Evolutionary conservation across 2,888 invertebrate genomes (phyloP), one percentile per base, ranked within the genome.

Genomic region (Augochlorella aurata): DNA sequence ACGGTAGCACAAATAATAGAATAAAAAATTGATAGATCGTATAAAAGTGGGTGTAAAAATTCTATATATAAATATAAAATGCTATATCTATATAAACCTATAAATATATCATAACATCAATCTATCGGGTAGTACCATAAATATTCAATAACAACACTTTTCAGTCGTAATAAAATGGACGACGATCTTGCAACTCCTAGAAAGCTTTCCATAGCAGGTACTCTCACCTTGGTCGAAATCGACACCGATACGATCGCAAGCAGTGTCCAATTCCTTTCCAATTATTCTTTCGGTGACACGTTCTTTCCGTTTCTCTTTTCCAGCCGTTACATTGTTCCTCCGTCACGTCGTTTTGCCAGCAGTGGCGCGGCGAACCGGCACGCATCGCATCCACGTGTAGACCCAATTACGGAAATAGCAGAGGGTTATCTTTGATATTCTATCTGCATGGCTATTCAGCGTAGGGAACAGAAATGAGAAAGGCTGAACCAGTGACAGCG

Each of bases 381-480:
- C 78, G 78, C 29, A 49, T 54, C 75, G 63, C 74, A 79, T 81
- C 77, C 70, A 70, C 76, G 66, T 45, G 74, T 70, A 79, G 79
- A 85, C 72, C 83, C 82, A 87, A 84, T 83, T 85, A 87, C 80
- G 76, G 77, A 76, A 88, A 87, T 81, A 82, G 83, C 78, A 58
- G 66, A 14, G 50, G 44, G 77, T 84, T 84, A 84, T 89, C 83
- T 76, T 65, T 47, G 50, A 21, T 29, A 75, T 83, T 38, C 49
- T 72, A 85, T 88, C 84, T 77, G 61, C 74, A 1, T 47, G 47
- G 68, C 74, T 80, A 85, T 89, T 85, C 77, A 84, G 61, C 21
- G 38, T 12, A 70, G 44, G 12, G 38, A 21, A 12, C 18, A 9
- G n/a, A 18, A 45, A 50, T 38, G 24, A 10, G 58, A 50, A 49